Evolutionary conservation across 2,113 vertebrate genomes (phyloP).

Genomic region (Melanocharis versteri): DNA sequence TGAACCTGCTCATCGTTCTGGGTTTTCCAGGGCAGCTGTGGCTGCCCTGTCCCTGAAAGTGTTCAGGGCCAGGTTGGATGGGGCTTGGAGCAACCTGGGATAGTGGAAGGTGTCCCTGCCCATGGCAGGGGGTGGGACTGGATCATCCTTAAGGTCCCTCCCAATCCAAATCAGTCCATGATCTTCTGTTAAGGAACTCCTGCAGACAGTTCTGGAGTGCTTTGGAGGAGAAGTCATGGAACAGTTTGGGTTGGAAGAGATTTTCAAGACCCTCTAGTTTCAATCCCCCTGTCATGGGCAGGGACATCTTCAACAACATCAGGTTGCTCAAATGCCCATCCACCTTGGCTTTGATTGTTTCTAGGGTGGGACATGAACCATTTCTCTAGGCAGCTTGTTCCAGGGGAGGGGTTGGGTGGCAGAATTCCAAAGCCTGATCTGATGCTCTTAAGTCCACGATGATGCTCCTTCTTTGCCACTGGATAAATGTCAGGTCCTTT

Average conservation of each 20-base stretch:
- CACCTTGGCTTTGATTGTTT: background rate
- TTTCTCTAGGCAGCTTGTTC: background rate
- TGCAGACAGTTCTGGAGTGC: background rate
- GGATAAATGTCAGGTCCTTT: background rate
- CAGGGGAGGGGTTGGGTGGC: background rate
- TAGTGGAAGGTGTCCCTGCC: background rate
- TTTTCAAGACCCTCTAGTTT: background rate
- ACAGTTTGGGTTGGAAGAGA: background rate
- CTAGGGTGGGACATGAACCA: background rate
- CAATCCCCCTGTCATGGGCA: background rate
- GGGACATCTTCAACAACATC: background rate
- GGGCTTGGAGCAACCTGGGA: background rate
- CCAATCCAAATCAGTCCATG: background rate
- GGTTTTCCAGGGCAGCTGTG: background rate
- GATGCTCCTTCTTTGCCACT: background rate
- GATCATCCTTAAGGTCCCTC: background rate
- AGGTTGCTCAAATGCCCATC: background rate
- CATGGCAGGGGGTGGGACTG: accelerated
- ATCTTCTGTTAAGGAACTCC: background rate
- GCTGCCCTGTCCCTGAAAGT: background rate
- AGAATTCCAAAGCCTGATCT: background rate
- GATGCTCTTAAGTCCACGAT: background rate
- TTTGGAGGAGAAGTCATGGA: background rate
- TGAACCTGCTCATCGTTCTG: background rate
- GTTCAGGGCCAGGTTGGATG: accelerated